Conservation (phyloP, 2,113 vertebrate species). For the Pyxicephalus adspersus region DNA sequence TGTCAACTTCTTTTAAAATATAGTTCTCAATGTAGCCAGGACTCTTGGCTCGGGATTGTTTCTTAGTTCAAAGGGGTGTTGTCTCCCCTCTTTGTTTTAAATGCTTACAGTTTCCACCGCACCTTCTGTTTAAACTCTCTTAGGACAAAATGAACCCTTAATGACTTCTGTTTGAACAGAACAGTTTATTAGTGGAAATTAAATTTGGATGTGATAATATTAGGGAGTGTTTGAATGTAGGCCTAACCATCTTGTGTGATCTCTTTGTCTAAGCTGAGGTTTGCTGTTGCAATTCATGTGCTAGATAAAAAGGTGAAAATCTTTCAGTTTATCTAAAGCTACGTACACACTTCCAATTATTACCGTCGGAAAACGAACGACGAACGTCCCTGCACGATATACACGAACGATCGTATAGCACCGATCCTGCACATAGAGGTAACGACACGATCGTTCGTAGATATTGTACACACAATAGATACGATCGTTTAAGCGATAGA, state of each 20-base stretch:
- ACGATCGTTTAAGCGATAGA: too few relatives aligned
- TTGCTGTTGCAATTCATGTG: not conserved
- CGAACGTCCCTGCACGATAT: too few relatives aligned
- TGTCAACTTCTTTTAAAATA: not conserved
- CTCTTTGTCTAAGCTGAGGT: not conserved
- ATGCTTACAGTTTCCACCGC: slow-evolving; percentile 27
- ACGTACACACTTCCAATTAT: too few relatives aligned
- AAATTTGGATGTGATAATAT: slow-evolving; percentile 6
- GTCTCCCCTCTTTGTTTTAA: slow-evolving; percentile 1
- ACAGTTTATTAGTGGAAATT: slow-evolving; percentile 24
- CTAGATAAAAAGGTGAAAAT: too few relatives aligned
- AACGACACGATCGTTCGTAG: too few relatives aligned
- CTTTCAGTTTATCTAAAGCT: too few relatives aligned
- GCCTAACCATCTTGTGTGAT: not conserved
- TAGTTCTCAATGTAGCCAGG: not conserved
- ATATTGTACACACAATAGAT: too few relatives aligned
- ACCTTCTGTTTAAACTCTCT: slow-evolving; percentile 24
- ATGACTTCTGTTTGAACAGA: slow-evolving; percentile 17
- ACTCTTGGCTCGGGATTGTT: not conserved
- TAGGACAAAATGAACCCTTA: slow-evolving; percentile 21
- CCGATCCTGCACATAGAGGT: too few relatives aligned
- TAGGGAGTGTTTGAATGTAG: slow-evolving; percentile 23
- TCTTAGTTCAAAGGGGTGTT: slow-evolving; percentile 2
- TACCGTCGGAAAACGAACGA: too few relatives aligned
- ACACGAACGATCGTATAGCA: too few relatives aligned